Evolutionary conservation across 2,797 vertebrate species (phyloP).

Genomic region (Rhynchonycteris naso): DNA sequence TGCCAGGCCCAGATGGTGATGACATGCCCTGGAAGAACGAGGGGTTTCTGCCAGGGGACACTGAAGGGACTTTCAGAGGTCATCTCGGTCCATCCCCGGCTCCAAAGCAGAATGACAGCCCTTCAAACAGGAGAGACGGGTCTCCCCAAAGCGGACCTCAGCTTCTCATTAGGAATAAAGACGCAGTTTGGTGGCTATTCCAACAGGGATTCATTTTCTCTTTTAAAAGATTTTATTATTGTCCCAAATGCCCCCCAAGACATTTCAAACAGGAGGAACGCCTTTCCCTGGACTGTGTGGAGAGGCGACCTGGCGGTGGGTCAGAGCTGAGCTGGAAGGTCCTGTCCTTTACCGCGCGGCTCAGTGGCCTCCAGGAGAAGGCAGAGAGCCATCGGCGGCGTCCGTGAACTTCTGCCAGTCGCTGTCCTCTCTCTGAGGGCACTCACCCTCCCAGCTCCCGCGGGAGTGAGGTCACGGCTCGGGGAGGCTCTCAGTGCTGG

Average conservation of each 20-base stretch:
- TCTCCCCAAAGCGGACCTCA: rapidly evolving
- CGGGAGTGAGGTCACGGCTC: too few species aligned
- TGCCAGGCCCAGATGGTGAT: rapidly evolving
- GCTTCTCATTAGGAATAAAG: rapidly evolving
- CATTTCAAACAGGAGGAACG: neutral
- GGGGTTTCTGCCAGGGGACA: too few species aligned
- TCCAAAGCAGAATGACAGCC: neutral
- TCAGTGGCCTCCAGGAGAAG: too few species aligned
- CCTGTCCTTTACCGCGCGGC: too few species aligned
- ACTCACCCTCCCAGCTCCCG: too few species aligned
- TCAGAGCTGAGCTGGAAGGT: neutral
- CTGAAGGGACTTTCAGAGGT: neutral
- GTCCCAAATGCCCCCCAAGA: too few species aligned
- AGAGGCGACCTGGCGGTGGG: too few species aligned
- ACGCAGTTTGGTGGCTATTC: neutral
- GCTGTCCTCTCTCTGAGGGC: too few species aligned
- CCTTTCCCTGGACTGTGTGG: neutral
- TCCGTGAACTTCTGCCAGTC: too few species aligned
- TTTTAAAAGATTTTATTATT: neutral
- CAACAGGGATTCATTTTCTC: neutral
- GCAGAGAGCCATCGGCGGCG: too few species aligned
- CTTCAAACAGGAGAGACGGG: rapidly evolving
- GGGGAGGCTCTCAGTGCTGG: too few species aligned
- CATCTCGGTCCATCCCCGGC: neutral
- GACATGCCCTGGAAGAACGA: too few species aligned